Base-by-base conservation (phyloP, 2,113 vertebrate species). In the Mastomys natalensis region DNA sequence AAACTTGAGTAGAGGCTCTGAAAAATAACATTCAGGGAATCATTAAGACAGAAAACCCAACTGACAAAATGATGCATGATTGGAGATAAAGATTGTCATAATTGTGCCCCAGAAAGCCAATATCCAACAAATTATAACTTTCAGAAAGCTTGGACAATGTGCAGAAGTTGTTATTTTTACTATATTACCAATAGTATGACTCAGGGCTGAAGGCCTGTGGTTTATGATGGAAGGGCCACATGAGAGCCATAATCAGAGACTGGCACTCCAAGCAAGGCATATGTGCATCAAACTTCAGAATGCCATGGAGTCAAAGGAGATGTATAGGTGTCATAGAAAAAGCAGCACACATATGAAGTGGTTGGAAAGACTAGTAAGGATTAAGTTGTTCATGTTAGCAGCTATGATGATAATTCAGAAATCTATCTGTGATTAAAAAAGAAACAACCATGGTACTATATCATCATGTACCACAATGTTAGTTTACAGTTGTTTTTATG, bases 21-120 rank as follows among this genome's bases (percentile, higher is more conserved):
- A 48, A 76, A 84, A 84, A 84, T 51, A 76, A 40, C 10, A 37
- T 82, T 87, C 55, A 87, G 72, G 68, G 76, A 84, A 43, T 84
- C 19, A 53, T 85, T 84, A 89, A 68, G 60, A 84, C 76, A 77
- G 55, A 64, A 92, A 68, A 72, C 45, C n/a, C 22, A 66, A 91
- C 72, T 70, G 51, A 92, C 51, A 87, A 92, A 94, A 92, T 88
- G 45, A 48, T 40, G 37, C 53, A 22, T 74, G 24, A 91, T 29
- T 96, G 68, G 34, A 77, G 26, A 91, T 76, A 51, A 66, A 72
- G n/a, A 91, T 43, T 74, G n/a, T 70, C 31, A 91, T 82, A 72
- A 88, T 51, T 88, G 34, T 76, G 15, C 77, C 58, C 81, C 80
- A 89, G 60, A 91, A 77, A 94, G 82, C 70, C 43, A 84, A 53